These are phyloP conservation scores for Tryphoninae sp. DNA, from an alignment of 2,888 invertebrate species.

Conservation along the genomic window DNA sequence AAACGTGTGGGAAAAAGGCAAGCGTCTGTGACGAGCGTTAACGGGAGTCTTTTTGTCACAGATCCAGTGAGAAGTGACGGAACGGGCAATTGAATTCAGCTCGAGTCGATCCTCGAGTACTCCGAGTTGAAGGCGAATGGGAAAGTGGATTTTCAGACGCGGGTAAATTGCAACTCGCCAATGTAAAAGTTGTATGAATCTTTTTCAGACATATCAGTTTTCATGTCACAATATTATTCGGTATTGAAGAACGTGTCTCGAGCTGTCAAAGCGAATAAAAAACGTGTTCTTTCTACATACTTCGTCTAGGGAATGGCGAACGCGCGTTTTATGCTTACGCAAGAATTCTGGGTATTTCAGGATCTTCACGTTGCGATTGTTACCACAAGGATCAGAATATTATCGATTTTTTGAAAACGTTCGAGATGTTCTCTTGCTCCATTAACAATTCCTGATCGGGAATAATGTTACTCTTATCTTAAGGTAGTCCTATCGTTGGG, in stretches of 20 bases:
- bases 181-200: background rate
- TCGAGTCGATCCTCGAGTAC: constrained; percentile 14
- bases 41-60: constrained; percentile 9
- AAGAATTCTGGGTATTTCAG: too few relatives aligned
- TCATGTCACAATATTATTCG: background rate
- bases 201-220: background rate
- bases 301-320: too few relatives aligned
- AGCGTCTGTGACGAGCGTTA: background rate
- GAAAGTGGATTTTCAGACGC: background rate
- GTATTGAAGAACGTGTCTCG: background rate
- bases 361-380: too few relatives aligned
- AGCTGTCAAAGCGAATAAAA: background rate
- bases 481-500: too few relatives aligned
- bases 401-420: too few relatives aligned
- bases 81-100: background rate
- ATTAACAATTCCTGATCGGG: background rate
- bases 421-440: background rate
- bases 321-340: too few relatives aligned
- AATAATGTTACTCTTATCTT: background rate
- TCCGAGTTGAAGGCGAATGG: background rate
- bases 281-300: background rate
- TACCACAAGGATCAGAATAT: too few relatives aligned
- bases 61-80: background rate
- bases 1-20: background rate
- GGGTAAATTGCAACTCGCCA: background rate